phyloP scores from a whole-genome alignment of 1,140 invertebrate genomes.

The Elymnias hypermnestra region DNA sequence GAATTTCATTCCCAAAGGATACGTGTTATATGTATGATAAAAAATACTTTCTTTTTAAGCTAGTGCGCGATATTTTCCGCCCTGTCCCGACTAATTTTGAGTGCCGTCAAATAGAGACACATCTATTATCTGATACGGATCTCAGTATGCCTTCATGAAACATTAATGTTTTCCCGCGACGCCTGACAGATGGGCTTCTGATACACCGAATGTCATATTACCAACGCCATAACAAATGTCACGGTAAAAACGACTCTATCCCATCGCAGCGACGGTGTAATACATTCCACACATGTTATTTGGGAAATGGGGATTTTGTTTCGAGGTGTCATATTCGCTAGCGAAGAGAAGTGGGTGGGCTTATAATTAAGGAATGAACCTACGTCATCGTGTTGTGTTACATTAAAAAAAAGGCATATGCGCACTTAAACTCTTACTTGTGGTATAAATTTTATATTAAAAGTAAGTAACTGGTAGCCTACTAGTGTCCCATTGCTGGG shows the following conservation, averaged over 20 bases:
- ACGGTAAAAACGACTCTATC: constrained; percentile 29
- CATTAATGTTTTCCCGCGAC: constrained; percentile 61
- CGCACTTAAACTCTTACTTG: too few species aligned
- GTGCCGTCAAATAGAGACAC: constrained; percentile 62
- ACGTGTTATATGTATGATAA: too few species aligned
- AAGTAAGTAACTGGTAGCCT: too few species aligned
- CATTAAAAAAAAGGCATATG: neutral
- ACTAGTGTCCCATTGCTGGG: too few species aligned
- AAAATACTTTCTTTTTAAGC: neutral
- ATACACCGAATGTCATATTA: constrained; percentile 52
- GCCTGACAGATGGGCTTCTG: constrained; percentile 63
- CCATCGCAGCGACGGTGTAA: constrained; percentile 14
- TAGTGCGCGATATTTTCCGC: neutral
- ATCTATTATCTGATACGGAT: constrained; percentile 72
- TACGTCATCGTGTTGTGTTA: constrained; percentile 19
- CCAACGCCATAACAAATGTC: constrained; percentile 25
- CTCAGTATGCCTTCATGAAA: constrained; percentile 64
- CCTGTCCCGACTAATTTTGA: constrained; percentile 39
- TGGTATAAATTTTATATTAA: too few species aligned
- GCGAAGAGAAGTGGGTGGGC: constrained; percentile 33
- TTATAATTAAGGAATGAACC: constrained; percentile 31
- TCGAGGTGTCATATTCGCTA: constrained; percentile 45
- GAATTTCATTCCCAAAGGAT: too few species aligned
- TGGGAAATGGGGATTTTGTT: constrained; percentile 28
- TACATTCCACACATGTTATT: constrained; percentile 5